Percentiles rank a stretch among this genome's conserved stretches.
Evolutionary conservation across 30 jellyfish, hydroid and myxozoan genomes (phyloP).

Genomic region (Cassiopea xamachana): DNA sequence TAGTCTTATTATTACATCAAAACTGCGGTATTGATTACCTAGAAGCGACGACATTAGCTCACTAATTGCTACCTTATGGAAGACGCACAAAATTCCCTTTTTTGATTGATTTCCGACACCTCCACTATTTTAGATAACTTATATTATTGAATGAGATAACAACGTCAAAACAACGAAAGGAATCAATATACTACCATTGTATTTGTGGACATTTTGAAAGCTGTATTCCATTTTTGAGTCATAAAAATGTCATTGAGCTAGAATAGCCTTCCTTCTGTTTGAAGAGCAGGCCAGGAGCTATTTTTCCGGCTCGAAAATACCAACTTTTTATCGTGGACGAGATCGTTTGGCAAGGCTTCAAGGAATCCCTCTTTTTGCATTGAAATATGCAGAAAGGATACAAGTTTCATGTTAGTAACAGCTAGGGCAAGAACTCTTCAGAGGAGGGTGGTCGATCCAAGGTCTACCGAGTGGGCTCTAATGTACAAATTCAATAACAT

Average conservation of each 20-base stretch:
- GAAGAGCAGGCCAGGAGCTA: background rate
- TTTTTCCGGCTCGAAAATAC: background rate
- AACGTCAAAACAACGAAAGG: too few relatives aligned
- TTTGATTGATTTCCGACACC: background rate
- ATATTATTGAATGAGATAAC: too few relatives aligned
- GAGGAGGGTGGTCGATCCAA: too few relatives aligned
- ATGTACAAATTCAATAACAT: too few relatives aligned
- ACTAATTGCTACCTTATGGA: background rate
- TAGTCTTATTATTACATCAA: background rate
- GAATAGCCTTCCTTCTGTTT: background rate
- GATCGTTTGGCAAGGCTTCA: background rate
- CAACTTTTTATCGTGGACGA: background rate
- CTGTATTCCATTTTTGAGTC: background rate
- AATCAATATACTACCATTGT: too few relatives aligned
- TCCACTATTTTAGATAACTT: background rate
- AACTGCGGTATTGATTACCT: background rate
- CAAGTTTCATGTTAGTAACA: too few relatives aligned
- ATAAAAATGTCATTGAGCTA: background rate
- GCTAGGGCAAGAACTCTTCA: too few relatives aligned
- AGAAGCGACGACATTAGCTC: background rate
- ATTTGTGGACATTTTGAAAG: too few relatives aligned
- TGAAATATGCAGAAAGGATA: too few relatives aligned
- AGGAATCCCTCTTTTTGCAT: too few relatives aligned
- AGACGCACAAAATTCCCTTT: background rate
- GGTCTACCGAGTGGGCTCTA: too few relatives aligned